Evolutionary conservation across 1,140 invertebrate species (phyloP), one percentile per base, ranked within the genome.

Genomic region (Pygmarrhopalites habei): DNA sequence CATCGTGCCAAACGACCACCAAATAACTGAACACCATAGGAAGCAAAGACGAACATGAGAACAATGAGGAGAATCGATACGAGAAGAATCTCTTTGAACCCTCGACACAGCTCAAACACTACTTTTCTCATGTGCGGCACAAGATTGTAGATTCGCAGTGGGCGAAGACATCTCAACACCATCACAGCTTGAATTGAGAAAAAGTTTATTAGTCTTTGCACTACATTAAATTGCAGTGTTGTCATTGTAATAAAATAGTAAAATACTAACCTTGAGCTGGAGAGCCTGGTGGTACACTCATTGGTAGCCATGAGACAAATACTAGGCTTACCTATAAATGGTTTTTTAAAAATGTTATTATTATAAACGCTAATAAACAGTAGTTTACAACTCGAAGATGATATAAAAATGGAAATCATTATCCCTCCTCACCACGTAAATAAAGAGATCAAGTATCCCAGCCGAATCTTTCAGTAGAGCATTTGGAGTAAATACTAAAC

Each of bases 41-140:
- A 96, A 47, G 96, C 95, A 77, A 99, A 99, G 19, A 99, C 91
- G 76, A 99, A 99, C 89, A 99, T 98, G 21, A 99, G 79, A 1
- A 99, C 83, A 71, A 99, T 95, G 29, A 99, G 79, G n/a, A 99
- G 79, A 14, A 96, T 64, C 75, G 78, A 78, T 78, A 95, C 95
- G 74, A 99, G 79, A 25, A 98, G 76, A 71, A 99, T 99, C 81
- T 99, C 96, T 78, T 98, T 99, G 77, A 99, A 99, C n/a, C 97
- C 96, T 66, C 94, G 82, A 72, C 95, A 97, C 29, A 99, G 79
- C 76, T 99, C 97, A 75, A 94, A 98, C 26, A 99, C 96, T 25
- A 99, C 97, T 81, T 97, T 95, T 67, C 95, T 82, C 94, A 99
- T 99, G 74, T 99, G 96, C 59, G 97, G 97, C 17, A 99, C 95